phyloP scores from a whole-genome alignment of 2,797 vertebrate genomes.

The Semotilus atromaculatus region DNA sequence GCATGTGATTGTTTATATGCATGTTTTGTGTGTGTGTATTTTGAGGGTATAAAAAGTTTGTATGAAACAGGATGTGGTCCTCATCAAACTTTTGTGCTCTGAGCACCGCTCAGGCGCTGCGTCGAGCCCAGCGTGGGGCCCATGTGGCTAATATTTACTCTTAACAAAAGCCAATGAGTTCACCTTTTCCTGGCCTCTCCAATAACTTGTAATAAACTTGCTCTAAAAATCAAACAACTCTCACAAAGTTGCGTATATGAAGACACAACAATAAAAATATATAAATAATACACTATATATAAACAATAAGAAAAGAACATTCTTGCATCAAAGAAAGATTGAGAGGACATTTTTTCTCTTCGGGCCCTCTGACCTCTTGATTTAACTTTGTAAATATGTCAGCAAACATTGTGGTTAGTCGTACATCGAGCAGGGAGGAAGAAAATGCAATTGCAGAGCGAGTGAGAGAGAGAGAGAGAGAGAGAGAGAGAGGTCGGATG shows the following conservation, averaged over 20 bases:
- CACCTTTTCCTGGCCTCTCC: not conserved
- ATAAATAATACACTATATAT: not conserved
- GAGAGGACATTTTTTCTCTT: not conserved
- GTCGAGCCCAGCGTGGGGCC: conserved; percentile 51
- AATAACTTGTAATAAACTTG: not conserved
- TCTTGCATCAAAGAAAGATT: not conserved
- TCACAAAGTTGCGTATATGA: not conserved
- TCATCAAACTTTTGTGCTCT: conserved; percentile 59
- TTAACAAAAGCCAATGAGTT: not conserved
- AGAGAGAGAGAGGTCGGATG: conserved; percentile 7
- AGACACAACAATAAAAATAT: not conserved
- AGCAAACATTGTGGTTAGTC: conserved; percentile 11
- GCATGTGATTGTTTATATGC: conserved; percentile 38
- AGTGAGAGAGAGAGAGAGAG: conserved; percentile 14
- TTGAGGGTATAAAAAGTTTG: conserved; percentile 45
- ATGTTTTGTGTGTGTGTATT: conserved; percentile 35
- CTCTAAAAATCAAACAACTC: not conserved
- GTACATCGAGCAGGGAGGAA: conserved; percentile 20
- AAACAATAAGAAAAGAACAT: not conserved
- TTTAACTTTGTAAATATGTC: conserved; percentile 17
- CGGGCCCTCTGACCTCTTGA: not conserved
- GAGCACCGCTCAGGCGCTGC: not conserved
- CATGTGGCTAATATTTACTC: conserved; percentile 42
- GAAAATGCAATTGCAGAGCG: conserved; percentile 23
- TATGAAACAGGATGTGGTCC: conserved; percentile 68